Base-by-base conservation (phyloP, 2,113 vertebrate species). In the Atherinomorus stipes region DNA sequence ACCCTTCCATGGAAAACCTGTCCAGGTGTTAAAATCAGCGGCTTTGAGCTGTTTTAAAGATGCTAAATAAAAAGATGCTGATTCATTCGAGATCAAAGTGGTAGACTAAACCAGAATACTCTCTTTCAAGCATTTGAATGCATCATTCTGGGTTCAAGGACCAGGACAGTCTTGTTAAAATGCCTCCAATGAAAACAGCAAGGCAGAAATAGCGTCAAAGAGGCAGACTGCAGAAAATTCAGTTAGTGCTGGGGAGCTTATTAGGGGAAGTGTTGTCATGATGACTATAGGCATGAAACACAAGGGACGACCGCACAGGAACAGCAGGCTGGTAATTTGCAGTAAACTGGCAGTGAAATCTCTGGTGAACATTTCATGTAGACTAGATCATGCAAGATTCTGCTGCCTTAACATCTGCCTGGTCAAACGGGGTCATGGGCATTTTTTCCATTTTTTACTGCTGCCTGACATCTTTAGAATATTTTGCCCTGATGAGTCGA, bases 231-330 rank as follows among this genome's bases (percentile, higher is more conserved):
- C 44, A 47, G 44, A 44, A n/a, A n/a, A 47, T 47, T n/a, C 5
- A 42, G 11, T 42, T 42, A 19, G 6, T 47, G 44, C 44, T 47
- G 25, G 10, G 61, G 61, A 63, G 61, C n/a, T 64, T 45, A 50
- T 64, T 50, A 64, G 26, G 44, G 25, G 60, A 25, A 13, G 12
- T 45, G 1, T 45, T 37, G 40, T 44, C 31, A 72, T 26, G 49
- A 72, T 26, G 49, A 15, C 31, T 38, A 11, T 16, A 70, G 57
- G 28, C 7, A 25, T 67, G 1, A 61, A 60, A 9, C 64, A 28
- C 34, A 3, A 21, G 26, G 23, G 56, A 67, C 63, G 0, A 18
- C 18, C 12, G 45, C 63, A 21, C 13, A 21, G 45, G 62, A 44
- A 60, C 16, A 52, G 12, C 5, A 0, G 37, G 40, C 40, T 26